Evolutionary conservation across 2,113 vertebrate species (phyloP).

Genomic region (Dascyllus trimaculatus): DNA sequence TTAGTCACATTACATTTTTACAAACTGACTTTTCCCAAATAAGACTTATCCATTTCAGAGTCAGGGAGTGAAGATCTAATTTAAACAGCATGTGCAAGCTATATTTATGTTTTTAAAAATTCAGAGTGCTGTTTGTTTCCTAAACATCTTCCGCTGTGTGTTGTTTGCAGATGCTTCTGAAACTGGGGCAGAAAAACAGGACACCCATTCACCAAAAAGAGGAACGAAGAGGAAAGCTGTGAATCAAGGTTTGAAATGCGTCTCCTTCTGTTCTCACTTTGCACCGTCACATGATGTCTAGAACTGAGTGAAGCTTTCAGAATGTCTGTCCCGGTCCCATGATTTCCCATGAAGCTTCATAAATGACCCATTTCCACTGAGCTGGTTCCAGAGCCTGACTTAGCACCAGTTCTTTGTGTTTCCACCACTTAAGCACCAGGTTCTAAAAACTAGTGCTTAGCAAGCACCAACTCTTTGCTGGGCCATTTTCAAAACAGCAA

Average conservation of each 20-base stretch:
- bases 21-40: no score
- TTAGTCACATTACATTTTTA: no score
- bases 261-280: slow-evolving; percentile 32
- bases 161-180: slow-evolving; percentile 63
- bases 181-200: slow-evolving; percentile 23
- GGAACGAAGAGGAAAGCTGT: slow-evolving; percentile 81
- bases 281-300: slow-evolving; percentile 50
- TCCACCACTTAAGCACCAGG: no score
- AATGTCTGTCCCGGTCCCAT: slow-evolving; percentile 63
- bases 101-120: neutral
- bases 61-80: neutral
- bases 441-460: no score
- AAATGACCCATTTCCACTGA: no score
- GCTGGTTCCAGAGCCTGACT: no score
- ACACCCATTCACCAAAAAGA: slow-evolving; percentile 30
- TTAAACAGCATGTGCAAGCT: neutral
- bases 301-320: slow-evolving; percentile 33
- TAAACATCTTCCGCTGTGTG: neutral
- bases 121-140: no score
- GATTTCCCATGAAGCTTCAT: slow-evolving; percentile 48
- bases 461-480: no score
- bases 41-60: no score
- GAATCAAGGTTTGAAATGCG: slow-evolving; percentile 79
- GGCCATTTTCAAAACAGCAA: no score
- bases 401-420: no score